phyloP scores from a whole-genome alignment of 1,140 invertebrate genomes.

The Melitaea cinxia region DNA sequence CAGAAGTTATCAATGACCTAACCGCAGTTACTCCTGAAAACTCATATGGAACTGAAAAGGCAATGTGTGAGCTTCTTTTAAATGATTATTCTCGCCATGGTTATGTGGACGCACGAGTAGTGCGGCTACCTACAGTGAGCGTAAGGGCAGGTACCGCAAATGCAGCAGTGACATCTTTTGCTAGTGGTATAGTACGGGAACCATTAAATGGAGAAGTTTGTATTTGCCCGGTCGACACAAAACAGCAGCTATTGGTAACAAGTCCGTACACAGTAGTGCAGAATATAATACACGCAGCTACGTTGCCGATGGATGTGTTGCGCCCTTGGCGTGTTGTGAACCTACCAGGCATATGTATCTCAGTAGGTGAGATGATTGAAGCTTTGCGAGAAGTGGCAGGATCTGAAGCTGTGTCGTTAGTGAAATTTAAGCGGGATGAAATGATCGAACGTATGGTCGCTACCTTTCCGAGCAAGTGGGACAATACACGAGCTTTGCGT shows the following conservation, averaged over 20 bases:
- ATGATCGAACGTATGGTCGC: constrained; percentile 47
- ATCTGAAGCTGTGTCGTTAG: constrained; percentile 37
- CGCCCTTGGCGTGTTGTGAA: constrained; percentile 54
- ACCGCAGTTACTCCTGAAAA: constrained; percentile 58
- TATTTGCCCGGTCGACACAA: constrained; percentile 51
- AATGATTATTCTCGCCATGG: constrained; percentile 64
- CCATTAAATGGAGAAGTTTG: constrained; percentile 52
- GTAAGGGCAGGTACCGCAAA: constrained; percentile 61
- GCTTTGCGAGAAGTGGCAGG: constrained; percentile 54
- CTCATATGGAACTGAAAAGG: constrained; percentile 66
- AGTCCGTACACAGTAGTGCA: constrained; percentile 52
- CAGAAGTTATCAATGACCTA: constrained; percentile 48
- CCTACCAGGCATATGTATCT: constrained; percentile 56
- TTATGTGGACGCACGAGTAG: constrained; percentile 51
- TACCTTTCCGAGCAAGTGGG: constrained; percentile 54
- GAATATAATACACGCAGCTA: constrained; percentile 55
- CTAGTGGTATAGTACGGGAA: constrained; percentile 64
- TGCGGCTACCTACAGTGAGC: constrained; percentile 64
- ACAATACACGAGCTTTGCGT: constrained; percentile 47
- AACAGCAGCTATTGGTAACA: constrained; percentile 54
- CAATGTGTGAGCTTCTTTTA: constrained; percentile 64
- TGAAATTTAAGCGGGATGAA: constrained; percentile 50
- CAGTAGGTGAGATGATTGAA: constrained; percentile 50
- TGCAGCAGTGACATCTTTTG: constrained; percentile 64
- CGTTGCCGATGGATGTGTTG: constrained; percentile 34